phyloP scores from a whole-genome alignment of 92 coral and sea anemone species.

The Zoanthus sansibaricus region DNA sequence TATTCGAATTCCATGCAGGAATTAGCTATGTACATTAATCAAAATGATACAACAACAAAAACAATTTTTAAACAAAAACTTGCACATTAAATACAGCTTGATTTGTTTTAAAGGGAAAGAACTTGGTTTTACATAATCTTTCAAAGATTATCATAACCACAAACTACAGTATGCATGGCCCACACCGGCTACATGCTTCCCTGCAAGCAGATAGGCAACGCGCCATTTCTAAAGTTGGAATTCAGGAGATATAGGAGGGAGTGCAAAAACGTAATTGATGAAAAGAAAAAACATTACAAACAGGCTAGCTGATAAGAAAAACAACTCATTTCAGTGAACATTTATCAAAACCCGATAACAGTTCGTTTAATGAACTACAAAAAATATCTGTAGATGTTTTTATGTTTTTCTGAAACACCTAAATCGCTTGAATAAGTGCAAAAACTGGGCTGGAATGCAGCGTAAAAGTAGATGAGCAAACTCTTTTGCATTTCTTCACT shows the following conservation, averaged over 20 bases:
- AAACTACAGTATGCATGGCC: constrained; percentile 3
- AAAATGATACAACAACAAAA: not conserved
- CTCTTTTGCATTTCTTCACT: too few relatives aligned
- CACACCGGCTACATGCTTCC: not conserved
- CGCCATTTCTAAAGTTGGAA: constrained; percentile 5
- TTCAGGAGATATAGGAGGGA: not conserved
- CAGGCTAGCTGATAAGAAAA: too few relatives aligned
- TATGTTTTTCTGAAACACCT: too few relatives aligned
- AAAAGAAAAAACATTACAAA: too few relatives aligned
- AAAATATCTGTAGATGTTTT: too few relatives aligned
- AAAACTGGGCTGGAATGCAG: too few relatives aligned
- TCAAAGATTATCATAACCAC: not conserved
- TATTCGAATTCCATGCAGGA: not conserved
- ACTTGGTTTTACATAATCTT: not conserved
- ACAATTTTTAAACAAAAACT: not conserved
- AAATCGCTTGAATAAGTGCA: too few relatives aligned
- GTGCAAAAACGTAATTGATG: not conserved
- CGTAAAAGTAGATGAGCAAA: too few relatives aligned
- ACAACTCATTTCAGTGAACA: too few relatives aligned
- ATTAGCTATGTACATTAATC: not conserved
- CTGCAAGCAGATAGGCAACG: not conserved
- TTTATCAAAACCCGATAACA: too few relatives aligned
- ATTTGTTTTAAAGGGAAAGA: not conserved
- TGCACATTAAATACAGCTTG: not conserved
- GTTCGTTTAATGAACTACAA: too few relatives aligned